Conservation (phyloP, 2,113 vertebrate genomes). For the Macquaria ambigua region DNA sequence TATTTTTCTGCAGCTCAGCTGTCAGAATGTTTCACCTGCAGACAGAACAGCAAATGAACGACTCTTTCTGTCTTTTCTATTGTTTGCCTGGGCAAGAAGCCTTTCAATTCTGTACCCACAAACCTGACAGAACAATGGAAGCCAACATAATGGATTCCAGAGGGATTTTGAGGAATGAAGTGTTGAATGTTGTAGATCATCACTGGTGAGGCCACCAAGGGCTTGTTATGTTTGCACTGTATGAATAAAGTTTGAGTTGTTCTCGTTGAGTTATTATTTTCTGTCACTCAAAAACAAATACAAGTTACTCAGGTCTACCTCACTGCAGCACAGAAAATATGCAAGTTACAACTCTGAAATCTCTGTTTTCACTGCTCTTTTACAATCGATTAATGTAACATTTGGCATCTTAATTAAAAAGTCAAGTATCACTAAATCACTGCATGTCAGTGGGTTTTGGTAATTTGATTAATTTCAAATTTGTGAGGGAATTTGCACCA, state of each 20-base stretch:
- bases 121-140: slow-evolving; percentile 70
- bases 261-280: slow-evolving; percentile 48
- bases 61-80: slow-evolving; percentile 41
- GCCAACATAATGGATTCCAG: slow-evolving; percentile 75
- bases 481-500: neutral
- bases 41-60: slow-evolving; percentile 51
- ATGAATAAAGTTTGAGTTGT: slow-evolving; percentile 61
- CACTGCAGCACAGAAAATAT: neutral
- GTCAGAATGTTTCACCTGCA: slow-evolving; percentile 36
- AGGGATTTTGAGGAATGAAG: slow-evolving; percentile 70
- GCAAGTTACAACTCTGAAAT: neutral
- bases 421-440: neutral
- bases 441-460: neutral
- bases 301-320: neutral
- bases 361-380: neutral
- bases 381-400: neutral
- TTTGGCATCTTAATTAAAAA: neutral
- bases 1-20: slow-evolving; percentile 25
- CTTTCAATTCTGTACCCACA: slow-evolving; percentile 63
- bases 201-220: slow-evolving; percentile 55
- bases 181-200: slow-evolving; percentile 72
- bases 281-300: slow-evolving; percentile 38
- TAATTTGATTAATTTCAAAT: neutral
- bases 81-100: slow-evolving; percentile 51
- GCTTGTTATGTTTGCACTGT: slow-evolving; percentile 58